These are phyloP conservation scores for Cephalopachus bancanus DNA, from an alignment of 2,797 vertebrate genomes.

Conservation along the genomic window DNA sequence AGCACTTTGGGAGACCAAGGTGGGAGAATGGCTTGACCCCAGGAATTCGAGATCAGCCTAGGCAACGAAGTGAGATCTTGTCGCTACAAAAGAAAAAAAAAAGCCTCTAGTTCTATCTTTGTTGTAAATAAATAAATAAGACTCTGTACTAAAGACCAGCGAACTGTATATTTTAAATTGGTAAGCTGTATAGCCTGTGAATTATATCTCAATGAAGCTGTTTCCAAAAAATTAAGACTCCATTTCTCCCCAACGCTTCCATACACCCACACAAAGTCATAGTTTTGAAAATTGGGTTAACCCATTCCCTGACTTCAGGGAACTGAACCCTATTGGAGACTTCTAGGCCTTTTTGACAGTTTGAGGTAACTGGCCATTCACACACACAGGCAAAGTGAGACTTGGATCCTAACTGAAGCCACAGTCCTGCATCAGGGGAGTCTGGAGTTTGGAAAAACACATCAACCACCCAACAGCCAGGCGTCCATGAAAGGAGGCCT, in stretches of 20 bases:
- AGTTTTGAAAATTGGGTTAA: conserved; percentile 6
- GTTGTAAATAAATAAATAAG: no score
- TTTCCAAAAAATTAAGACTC: neutral
- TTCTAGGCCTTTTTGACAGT: conserved; percentile 57
- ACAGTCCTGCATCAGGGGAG: conserved; percentile 45
- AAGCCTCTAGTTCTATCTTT: no score
- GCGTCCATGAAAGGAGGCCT: conserved; percentile 65
- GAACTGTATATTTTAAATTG: no score
- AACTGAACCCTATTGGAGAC: conserved; percentile 64
- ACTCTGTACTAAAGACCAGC: no score
- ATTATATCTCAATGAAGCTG: no score
- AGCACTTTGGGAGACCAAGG: neutral
- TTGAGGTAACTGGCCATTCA: conserved; percentile 68
- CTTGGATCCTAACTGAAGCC: conserved; percentile 69
- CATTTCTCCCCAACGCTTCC: neutral
- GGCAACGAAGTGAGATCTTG: neutral
- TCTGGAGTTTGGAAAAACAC: conserved; percentile 70
- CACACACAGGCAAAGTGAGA: conserved; percentile 23
- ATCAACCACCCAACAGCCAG: conserved; percentile 47
- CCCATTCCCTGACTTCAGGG: conserved; percentile 23
- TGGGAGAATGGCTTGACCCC: neutral
- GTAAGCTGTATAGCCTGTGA: no score
- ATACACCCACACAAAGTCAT: conserved; percentile 44
- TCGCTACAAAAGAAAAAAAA: neutral
- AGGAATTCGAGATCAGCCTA: neutral